phyloP scores from a whole-genome alignment of 30 jellyfish, hydroid and myxozoan species.

The Pelagia noctiluca region DNA sequence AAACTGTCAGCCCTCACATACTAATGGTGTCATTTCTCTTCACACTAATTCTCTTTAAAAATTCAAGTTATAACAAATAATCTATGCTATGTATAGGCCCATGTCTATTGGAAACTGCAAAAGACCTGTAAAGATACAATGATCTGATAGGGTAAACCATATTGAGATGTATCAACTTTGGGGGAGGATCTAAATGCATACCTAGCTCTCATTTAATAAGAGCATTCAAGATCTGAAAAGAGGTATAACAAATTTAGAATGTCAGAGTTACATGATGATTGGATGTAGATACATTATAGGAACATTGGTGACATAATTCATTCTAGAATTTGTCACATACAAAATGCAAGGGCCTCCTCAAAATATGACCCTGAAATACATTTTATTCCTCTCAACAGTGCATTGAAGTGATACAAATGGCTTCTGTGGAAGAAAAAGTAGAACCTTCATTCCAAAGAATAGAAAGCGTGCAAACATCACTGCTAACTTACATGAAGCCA shows the following conservation, averaged over 20 bases:
- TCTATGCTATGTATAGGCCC: background rate
- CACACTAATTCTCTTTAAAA: background rate
- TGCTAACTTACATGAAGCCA: too few relatives aligned
- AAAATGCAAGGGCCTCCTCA: slow-evolving; percentile 1
- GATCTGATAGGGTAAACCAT: background rate
- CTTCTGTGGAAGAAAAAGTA: too few relatives aligned
- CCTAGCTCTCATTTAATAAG: slow-evolving; percentile 1
- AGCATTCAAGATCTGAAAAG: background rate
- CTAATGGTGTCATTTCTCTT: background rate
- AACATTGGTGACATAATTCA: slow-evolving; percentile 1
- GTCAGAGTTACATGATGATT: background rate
- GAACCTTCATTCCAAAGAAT: too few relatives aligned
- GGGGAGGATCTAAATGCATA: slow-evolving; percentile 1
- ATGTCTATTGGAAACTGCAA: background rate
- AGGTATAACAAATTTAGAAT: too few relatives aligned
- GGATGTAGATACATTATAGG: background rate
- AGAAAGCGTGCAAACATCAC: too few relatives aligned
- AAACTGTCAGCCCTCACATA: background rate
- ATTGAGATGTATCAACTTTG: background rate
- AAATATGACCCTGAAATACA: background rate
- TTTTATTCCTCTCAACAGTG: slow-evolving; percentile 2
- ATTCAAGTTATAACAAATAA: background rate
- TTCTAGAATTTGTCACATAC: background rate
- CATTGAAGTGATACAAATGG: too few relatives aligned
- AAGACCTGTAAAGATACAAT: background rate